Conservation (phyloP, 2,113 vertebrate species). For the Balaenoptera acutorostrata region DNA sequence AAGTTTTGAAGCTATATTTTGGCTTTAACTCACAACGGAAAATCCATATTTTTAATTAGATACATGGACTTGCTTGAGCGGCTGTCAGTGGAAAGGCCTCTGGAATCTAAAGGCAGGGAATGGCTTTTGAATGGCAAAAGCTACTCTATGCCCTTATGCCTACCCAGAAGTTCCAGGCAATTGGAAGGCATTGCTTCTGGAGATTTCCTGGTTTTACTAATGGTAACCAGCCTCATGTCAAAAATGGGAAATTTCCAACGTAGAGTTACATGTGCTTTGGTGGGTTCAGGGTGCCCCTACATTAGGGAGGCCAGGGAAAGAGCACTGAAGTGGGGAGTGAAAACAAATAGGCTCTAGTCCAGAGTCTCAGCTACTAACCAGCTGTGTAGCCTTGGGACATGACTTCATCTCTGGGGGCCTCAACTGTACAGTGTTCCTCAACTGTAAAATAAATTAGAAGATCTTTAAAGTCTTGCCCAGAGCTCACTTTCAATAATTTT, state of each 20-base stretch:
- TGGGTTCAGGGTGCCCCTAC: neutral
- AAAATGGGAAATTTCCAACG: neutral
- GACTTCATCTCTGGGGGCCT: neutral
- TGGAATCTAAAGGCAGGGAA: constrained; percentile 9
- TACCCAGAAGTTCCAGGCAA: neutral
- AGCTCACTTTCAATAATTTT: neutral
- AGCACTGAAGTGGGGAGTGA: neutral
- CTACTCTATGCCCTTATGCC: neutral
- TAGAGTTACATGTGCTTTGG: neutral
- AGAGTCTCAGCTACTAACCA: neutral
- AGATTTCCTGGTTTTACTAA: neutral
- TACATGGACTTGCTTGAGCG: neutral
- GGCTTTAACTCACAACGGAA: constrained; percentile 39
- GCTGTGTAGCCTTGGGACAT: neutral
- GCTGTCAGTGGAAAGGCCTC: constrained; percentile 7
- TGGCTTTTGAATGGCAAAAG: neutral
- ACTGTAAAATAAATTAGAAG: neutral
- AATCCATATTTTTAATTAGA: constrained; percentile 65
- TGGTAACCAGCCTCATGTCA: neutral
- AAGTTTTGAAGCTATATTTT: constrained; percentile 58
- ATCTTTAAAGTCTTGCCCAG: neutral
- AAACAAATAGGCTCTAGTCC: neutral
- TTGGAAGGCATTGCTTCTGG: neutral
- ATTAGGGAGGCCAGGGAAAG: neutral
- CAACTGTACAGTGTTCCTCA: neutral